These are phyloP conservation scores for Brachyalestes nurse DNA, from an alignment of 2,797 vertebrate genomes.

Conservation along the genomic window DNA sequence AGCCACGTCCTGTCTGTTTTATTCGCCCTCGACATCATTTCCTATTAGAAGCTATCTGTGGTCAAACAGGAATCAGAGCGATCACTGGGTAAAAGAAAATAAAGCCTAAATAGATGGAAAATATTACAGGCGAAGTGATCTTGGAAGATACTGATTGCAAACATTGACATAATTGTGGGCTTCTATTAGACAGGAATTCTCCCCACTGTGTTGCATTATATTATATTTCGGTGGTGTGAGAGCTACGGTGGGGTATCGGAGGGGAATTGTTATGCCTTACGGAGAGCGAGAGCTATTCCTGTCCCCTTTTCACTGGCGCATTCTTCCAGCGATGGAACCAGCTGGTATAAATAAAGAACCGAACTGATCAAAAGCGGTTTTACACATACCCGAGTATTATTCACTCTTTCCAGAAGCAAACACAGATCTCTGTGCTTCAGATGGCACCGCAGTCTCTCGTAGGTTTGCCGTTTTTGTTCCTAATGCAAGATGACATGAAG, in stretches of 20 bases:
- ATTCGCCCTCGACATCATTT: conserved; percentile 57
- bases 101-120: conserved; percentile 55
- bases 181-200: conserved; percentile 27
- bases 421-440: conserved; percentile 26
- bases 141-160: conserved; percentile 47
- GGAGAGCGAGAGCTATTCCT: conserved; percentile 34
- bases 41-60: conserved; percentile 61
- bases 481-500: conserved; percentile 17
- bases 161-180: conserved; percentile 43
- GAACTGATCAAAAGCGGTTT: conserved; percentile 53
- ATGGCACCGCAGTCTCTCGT: conserved; percentile 48
- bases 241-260: conserved; percentile 7
- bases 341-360: conserved; percentile 57
- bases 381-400: conserved; percentile 41
- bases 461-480: conserved; percentile 41
- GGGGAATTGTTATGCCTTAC: conserved; percentile 20
- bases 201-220: conserved; percentile 12
- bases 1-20: conserved; percentile 61
- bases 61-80: conserved; percentile 55
- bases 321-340: conserved; percentile 48
- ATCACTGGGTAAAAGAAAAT: conserved; percentile 40
- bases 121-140: conserved; percentile 42
- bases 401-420: conserved; percentile 57
- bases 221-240: conserved; percentile 26
- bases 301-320: conserved; percentile 42